A percentile compares a stretch with the other conserved stretches of the same genome.
Conservation (phyloP, 2,797 vertebrate species). For the Catharus ustulatus region DNA sequence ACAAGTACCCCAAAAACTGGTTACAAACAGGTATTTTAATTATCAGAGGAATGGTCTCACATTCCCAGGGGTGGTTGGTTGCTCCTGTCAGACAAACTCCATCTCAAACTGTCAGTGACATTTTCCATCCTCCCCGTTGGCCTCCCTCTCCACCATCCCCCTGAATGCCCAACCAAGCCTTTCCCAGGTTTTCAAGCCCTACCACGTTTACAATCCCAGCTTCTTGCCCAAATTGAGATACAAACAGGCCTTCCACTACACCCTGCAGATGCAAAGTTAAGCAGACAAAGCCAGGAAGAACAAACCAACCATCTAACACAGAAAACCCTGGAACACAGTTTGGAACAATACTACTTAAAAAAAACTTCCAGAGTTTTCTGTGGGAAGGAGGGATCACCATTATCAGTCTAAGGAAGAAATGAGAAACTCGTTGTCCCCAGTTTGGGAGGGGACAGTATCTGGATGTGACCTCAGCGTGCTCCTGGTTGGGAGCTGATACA, state of each 20-base stretch:
- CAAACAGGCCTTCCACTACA: accelerated
- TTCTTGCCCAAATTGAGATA: not conserved
- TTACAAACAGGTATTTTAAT: not conserved
- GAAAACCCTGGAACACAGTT: not conserved
- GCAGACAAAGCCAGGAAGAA: not conserved
- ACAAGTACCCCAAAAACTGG: too few relatives aligned
- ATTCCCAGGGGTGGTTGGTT: not conserved
- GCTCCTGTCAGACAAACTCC: not conserved
- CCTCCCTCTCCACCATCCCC: not conserved
- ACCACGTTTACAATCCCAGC: not conserved
- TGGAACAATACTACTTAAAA: not conserved
- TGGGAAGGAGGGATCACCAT: accelerated
- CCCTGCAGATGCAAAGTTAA: not conserved
- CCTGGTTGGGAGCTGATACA: not conserved
- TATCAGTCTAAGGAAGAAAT: not conserved
- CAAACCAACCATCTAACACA: not conserved
- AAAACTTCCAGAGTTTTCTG: not conserved
- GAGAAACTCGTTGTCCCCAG: not conserved
- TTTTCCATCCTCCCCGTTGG: not conserved
- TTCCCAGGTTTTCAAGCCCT: not conserved
- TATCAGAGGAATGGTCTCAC: not conserved
- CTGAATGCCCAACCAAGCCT: not conserved
- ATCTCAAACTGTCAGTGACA: not conserved
- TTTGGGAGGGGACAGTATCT: not conserved
- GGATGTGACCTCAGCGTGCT: accelerated